Evolutionary conservation across 2,797 vertebrate species (phyloP).

Genomic region (Gorsachius magnificus): DNA sequence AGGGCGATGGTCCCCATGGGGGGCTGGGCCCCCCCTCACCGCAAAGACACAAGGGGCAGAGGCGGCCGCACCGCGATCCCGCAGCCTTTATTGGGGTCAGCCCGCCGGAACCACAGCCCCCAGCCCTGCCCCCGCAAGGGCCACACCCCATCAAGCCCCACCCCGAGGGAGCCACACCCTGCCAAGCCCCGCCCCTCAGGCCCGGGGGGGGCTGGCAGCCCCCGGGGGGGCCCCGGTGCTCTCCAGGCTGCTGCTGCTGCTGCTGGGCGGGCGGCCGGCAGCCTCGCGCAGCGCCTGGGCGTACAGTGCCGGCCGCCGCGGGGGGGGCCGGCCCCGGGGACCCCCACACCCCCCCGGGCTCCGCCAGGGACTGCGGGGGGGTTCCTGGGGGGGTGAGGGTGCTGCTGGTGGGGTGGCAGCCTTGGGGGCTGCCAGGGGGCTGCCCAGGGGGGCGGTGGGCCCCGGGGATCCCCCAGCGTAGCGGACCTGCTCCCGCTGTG

Average conservation of each 20-base stretch:
- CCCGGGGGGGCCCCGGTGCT: background rate
- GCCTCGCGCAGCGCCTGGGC: slow-evolving; percentile 84
- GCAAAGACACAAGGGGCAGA: background rate
- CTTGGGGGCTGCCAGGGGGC: background rate
- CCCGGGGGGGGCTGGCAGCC: background rate
- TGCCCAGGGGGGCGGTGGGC: background rate
- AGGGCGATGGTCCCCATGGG: no score
- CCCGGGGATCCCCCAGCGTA: background rate
- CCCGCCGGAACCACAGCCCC: background rate
- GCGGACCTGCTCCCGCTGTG: slow-evolving; percentile 57
- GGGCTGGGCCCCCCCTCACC: background rate
- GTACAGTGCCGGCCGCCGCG: slow-evolving; percentile 62
- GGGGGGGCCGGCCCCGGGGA: background rate
- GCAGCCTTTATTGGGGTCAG: slow-evolving; percentile 14
- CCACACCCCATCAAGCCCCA: rapidly evolving
- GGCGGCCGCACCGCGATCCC: background rate
- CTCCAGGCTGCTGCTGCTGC: slow-evolving; percentile 60
- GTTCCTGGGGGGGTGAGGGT: background rate
- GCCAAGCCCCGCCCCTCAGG: background rate
- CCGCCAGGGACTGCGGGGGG: background rate
- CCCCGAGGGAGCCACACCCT: background rate
- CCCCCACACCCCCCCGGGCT: background rate
- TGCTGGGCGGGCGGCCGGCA: no score
- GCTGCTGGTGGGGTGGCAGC: background rate
- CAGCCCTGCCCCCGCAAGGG: background rate